phyloP scores from a whole-genome alignment of 2,888 invertebrate species.

The Busseola fusca region DNA sequence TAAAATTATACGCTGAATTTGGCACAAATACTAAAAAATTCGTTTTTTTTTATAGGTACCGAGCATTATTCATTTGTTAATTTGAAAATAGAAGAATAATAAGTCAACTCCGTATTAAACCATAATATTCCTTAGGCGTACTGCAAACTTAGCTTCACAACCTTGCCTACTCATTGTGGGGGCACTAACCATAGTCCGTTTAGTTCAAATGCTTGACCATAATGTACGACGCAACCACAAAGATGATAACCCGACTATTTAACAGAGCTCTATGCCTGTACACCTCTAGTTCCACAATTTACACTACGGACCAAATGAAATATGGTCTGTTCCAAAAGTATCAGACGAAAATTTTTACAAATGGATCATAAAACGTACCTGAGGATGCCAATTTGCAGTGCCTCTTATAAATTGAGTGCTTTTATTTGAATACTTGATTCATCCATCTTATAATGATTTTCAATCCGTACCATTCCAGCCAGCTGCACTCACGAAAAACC shows the following conservation, averaged over 20 bases:
- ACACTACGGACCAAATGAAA: background rate
- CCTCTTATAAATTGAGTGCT: no score
- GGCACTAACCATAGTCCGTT: conserved; percentile 7
- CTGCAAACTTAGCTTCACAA: background rate
- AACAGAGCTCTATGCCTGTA: background rate
- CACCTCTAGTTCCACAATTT: background rate
- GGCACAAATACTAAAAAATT: no score
- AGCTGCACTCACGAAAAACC: no score
- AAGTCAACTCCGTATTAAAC: no score
- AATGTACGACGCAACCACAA: conserved; percentile 17
- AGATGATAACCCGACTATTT: conserved; percentile 1
- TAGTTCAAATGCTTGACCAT: conserved; percentile 2
- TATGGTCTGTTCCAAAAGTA: background rate
- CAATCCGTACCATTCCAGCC: no score
- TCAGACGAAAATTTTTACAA: background rate
- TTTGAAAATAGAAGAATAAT: background rate
- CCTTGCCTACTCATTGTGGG: background rate
- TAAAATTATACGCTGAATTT: no score
- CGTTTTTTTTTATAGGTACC: no score
- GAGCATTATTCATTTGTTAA: no score
- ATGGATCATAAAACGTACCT: background rate
- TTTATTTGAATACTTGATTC: no score
- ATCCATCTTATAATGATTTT: no score
- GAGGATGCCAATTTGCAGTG: no score
- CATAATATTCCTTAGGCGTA: background rate